A percentile compares a stretch with the other conserved stretches of the same genome.
phyloP scores from a whole-genome alignment of 2,888 invertebrate species.

The Folsomia candida region DNA sequence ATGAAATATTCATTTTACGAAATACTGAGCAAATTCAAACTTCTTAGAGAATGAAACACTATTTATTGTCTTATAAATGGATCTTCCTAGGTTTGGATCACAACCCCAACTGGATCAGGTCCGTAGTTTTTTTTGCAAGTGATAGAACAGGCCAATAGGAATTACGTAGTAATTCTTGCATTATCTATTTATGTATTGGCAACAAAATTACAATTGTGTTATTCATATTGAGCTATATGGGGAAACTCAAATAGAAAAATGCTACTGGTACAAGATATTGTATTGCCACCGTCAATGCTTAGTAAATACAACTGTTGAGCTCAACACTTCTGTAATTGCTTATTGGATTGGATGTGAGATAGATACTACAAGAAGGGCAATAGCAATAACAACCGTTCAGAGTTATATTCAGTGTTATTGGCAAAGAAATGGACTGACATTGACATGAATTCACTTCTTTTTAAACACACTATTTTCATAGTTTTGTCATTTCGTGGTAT shows the following conservation, averaged over 20 bases:
- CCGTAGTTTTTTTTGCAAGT: too few relatives aligned
- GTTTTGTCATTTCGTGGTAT: conserved; percentile 1
- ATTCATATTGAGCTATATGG: not conserved
- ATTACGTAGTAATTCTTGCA: not conserved
- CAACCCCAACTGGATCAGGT: too few relatives aligned
- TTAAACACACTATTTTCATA: not conserved
- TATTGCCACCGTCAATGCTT: not conserved
- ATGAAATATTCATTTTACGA: too few relatives aligned
- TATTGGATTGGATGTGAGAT: not conserved
- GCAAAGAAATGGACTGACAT: not conserved
- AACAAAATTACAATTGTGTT: not conserved
- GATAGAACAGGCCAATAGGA: not conserved
- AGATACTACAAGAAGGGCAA: not conserved
- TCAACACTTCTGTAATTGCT: not conserved
- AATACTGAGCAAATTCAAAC: too few relatives aligned
- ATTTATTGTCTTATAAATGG: too few relatives aligned
- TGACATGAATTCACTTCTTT: not conserved
- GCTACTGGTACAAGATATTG: not conserved
- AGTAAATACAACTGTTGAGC: not conserved
- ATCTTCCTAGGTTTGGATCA: too few relatives aligned
- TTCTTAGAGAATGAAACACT: too few relatives aligned
- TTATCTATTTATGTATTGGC: not conserved
- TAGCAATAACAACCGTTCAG: not conserved
- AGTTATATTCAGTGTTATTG: not conserved
- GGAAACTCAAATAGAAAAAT: not conserved